A percentile compares a stretch with the other conserved stretches of the same genome.
Conservation (phyloP, 2,888 invertebrate genomes). For the Harpalus rubripes region DNA sequence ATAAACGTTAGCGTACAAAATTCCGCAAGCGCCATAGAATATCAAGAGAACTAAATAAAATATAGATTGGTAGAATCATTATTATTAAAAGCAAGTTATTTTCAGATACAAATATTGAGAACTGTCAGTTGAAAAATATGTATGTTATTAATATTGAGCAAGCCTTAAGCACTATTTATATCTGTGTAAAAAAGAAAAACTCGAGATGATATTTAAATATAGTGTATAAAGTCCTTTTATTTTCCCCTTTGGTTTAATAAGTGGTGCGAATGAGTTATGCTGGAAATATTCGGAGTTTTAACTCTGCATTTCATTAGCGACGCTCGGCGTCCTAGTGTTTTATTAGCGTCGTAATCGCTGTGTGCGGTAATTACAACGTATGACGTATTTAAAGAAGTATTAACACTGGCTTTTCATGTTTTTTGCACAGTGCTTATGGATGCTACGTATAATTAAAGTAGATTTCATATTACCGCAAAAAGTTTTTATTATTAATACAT, state of each 20-base stretch:
- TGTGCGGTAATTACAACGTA: slow-evolving; percentile 30
- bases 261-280: slow-evolving; percentile 59
- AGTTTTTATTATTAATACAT: background rate
- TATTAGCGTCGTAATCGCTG: slow-evolving; percentile 41
- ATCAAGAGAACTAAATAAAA: too few species aligned
- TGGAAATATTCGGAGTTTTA: slow-evolving; percentile 60
- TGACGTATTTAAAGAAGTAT: slow-evolving; percentile 40
- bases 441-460: background rate
- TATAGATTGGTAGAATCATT: too few species aligned
- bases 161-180: too few species aligned
- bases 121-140: too few species aligned
- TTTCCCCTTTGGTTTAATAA: slow-evolving; percentile 53
- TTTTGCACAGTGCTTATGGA: slow-evolving; percentile 8
- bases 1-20: too few species aligned
- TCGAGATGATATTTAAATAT: background rate
- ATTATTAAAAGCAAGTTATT: too few species aligned
- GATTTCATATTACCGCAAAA: background rate
- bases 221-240: slow-evolving; percentile 1
- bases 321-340: slow-evolving; percentile 32
- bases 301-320: slow-evolving; percentile 59
- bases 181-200: too few species aligned
- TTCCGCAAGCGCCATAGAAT: too few species aligned
- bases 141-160: too few species aligned
- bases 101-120: too few species aligned
- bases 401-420: slow-evolving; percentile 8